Conservation (phyloP, 2,113 vertebrate genomes). For the Merops nubicus region DNA sequence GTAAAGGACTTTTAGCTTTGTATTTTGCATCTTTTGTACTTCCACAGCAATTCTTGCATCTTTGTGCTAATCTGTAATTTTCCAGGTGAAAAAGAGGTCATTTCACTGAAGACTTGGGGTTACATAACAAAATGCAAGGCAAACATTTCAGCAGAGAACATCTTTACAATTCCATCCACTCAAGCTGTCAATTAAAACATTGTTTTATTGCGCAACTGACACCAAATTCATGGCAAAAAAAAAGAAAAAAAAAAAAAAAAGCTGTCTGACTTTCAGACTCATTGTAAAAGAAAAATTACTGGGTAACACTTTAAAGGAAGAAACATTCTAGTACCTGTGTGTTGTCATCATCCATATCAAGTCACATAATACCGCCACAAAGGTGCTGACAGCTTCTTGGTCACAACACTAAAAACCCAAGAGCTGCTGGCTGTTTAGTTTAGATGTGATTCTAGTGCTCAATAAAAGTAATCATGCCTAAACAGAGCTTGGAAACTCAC, state of each 20-base stretch:
- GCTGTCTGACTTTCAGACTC: background rate
- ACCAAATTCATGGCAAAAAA: background rate
- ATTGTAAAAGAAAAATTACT: background rate
- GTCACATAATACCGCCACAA: background rate
- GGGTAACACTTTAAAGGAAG: background rate
- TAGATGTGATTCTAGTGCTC: background rate
- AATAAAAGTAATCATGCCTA: rapidly evolving
- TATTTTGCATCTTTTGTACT: background rate
- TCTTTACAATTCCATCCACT: background rate
- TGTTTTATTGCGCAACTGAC: background rate
- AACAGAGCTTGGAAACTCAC: background rate
- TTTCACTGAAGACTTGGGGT: background rate
- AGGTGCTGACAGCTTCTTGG: background rate
- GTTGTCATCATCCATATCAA: background rate
- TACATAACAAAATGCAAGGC: background rate
- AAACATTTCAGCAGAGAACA: background rate
- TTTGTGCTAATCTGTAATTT: background rate
- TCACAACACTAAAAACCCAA: background rate
- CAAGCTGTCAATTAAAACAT: constrained; percentile 6
- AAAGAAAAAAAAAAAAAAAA: too few relatives aligned
- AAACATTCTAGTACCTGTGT: background rate
- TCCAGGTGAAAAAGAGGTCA: background rate
- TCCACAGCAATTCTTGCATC: background rate
- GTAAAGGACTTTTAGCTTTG: background rate
- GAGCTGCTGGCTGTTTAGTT: background rate